Evolutionary conservation across 2,888 invertebrate genomes (phyloP), one percentile per base, ranked within the genome.

Genomic region (Oligia latruncula): DNA sequence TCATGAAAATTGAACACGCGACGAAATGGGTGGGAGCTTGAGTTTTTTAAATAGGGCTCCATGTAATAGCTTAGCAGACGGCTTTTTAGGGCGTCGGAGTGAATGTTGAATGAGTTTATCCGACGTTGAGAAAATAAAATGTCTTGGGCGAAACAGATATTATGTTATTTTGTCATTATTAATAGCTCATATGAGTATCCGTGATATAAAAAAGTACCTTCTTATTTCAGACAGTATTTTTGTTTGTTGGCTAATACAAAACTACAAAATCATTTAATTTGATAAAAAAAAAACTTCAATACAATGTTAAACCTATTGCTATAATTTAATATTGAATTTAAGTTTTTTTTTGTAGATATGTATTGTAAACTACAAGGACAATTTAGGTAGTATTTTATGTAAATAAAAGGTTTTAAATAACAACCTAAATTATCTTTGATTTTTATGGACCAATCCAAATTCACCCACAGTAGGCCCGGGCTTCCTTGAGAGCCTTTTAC

Each of bases 371-470:
- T 49, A 13, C 35, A 35, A 55, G 8, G 55, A 8, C 6, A 20
- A 55, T 55, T 0, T 20, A 55, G 5, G 20, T 58, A 1, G 23
- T 58, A 1, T 58, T 58, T 58, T 55, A 46, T 3, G 46, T 46
- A 46, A 46, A 11, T 46, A 52, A 52, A 52, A 52, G 15, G 0
- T 55, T 23, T 55, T 58, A 58, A 49, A 78, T 52, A 23, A 11
- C 8, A 62, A 58, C 40, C 46, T 49, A 65, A 85, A 70, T 68
- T 60, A 76, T 80, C 52, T 85, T 80, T 11, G n/a, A 77, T 82
- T 85, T 89, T 87, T 81, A 89, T 85, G 52, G 71, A 75, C 77
- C 82, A 73, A 81, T 81, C 55, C 62, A 80, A 83, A 78, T 82
- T 74, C 73, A 73, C 49, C 68, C 65, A 71, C 71, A 77, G 64